These are phyloP conservation scores for Nasonia giraulti DNA, from an alignment of 1,140 invertebrate genomes.

Conservation along the genomic window DNA sequence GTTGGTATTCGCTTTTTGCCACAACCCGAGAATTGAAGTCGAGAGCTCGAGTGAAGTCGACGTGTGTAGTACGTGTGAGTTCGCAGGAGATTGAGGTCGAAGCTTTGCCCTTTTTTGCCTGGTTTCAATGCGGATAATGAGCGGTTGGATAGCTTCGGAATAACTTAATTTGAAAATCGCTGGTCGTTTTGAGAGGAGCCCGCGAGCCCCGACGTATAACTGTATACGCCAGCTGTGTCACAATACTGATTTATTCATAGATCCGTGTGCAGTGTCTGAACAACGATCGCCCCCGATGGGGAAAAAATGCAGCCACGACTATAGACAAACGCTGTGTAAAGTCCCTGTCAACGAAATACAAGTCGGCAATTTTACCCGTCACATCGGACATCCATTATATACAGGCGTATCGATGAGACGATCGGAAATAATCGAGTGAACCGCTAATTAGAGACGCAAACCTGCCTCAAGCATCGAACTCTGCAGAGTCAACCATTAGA, in stretches of 20 bases:
- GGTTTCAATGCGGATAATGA: not conserved
- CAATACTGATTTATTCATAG: not conserved
- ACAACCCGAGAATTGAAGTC: no score
- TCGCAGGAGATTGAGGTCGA: not conserved
- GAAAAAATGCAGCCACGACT: not conserved
- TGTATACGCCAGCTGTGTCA: not conserved
- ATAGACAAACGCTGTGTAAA: no score
- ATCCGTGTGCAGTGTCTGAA: not conserved
- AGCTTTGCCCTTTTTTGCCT: not conserved
- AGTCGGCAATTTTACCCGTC: not conserved
- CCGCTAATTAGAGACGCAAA: constrained; percentile 31
- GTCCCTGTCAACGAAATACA: no score
- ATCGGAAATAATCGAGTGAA: constrained; percentile 29
- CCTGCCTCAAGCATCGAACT: not conserved
- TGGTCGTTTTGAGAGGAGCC: not conserved
- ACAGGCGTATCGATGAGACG: not conserved
- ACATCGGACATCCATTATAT: not conserved
- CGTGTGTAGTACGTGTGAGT: not conserved
- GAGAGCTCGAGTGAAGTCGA: no score
- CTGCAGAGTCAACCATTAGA: not conserved
- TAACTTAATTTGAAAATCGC: not conserved
- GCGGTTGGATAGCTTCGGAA: not conserved
- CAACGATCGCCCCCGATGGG: not conserved
- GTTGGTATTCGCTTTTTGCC: not conserved
- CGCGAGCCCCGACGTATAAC: not conserved